Base-by-base conservation (phyloP, 2,113 vertebrate species). In the Scomber scombrus region DNA sequence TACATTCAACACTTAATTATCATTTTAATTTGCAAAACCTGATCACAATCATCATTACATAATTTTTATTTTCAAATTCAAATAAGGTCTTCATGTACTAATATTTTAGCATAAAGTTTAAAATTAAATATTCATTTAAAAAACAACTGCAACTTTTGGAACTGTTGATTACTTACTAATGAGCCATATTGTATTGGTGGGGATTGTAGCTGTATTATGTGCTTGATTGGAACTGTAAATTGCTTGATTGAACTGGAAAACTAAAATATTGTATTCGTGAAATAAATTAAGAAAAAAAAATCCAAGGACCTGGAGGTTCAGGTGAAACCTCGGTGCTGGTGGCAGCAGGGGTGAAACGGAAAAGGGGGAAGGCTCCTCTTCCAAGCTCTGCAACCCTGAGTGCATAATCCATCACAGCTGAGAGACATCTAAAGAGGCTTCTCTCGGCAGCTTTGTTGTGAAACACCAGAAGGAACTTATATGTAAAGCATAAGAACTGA, bases 391-490 rank as follows among this genome's bases (percentile, higher is more conserved):
- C 91, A 86, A 91, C 63, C 78, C 81, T 85, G 92, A 91, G 89
- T 88, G 89, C 86, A 76, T 85, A 82, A 93, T 95, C 93, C 90
- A 93, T 94, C 93, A 94, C 81, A 26, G 81, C 78, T 62, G 87
- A 87, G 77, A 86, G 91, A 92, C 92, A 80, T 77, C 81, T 86
- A 89, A 88, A 92, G 82, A 90, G 89, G 88, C 68, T 72, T 86
- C 84, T 87, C 85, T 93, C 85, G 74, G 91, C 85, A 92, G 84
- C 89, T 91, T 92, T 90, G 87, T 90, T 92, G 86, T 81, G 82
- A 91, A 91, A 89, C 89, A 92, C 80, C 88, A 89, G 69, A 82
- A 85, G 82, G 85, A 93, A 87, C 82, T 88, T 88, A 49, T 71
- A 89, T 79, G 67, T 64, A 72, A 78, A 83, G 79, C 75, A 71